Evolutionary conservation across 2,113 vertebrate species (phyloP).

Genomic region (Prietella phreatophila): DNA sequence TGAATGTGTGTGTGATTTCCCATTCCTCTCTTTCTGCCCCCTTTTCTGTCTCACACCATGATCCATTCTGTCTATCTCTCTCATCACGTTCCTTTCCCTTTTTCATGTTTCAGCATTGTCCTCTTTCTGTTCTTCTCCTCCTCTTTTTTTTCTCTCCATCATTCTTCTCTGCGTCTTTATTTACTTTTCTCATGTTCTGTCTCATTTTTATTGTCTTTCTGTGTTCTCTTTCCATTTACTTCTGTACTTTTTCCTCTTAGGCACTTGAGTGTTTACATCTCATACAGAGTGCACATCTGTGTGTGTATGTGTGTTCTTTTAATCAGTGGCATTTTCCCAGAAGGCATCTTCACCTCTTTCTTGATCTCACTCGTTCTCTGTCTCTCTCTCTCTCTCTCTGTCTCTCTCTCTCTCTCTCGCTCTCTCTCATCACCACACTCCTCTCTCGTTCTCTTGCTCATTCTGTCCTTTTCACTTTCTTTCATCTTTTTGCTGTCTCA

Average conservation of each 20-base stretch:
- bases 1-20: background rate
- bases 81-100: background rate
- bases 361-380: background rate
- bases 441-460: background rate
- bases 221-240: background rate
- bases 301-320: background rate
- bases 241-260: background rate
- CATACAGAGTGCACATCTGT: background rate
- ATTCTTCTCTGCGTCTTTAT: background rate
- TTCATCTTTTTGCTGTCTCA: background rate
- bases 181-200: background rate
- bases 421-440: background rate
- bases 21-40: background rate
- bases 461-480: background rate
- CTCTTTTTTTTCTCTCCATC: constrained; percentile 5
- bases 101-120: background rate
- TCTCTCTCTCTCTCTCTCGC: background rate
- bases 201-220: background rate
- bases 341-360: background rate
- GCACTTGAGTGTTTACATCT: background rate
- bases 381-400: background rate
- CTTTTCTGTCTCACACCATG: background rate
- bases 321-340: background rate
- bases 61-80: background rate
- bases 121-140: background rate